phyloP scores from a whole-genome alignment of 2,888 invertebrate genomes.

The Busseola fusca region DNA sequence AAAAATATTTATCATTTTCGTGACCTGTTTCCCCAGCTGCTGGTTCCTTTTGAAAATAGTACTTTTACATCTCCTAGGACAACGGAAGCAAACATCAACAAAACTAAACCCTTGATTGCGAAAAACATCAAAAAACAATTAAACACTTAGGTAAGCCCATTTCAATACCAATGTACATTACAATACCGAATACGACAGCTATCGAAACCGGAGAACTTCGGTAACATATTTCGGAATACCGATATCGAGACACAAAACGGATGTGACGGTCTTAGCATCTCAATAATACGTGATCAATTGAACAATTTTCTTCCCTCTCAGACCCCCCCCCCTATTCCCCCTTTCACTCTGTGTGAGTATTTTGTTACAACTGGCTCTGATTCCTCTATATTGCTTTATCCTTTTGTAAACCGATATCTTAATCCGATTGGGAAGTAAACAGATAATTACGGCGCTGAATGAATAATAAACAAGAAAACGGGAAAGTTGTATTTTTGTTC shows the following conservation, averaged over 20 bases:
- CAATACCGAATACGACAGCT: slow-evolving; percentile 37
- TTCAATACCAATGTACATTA: slow-evolving; percentile 14
- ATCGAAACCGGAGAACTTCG: slow-evolving; percentile 43
- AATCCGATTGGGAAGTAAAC: slow-evolving; percentile 51
- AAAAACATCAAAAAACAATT: background rate
- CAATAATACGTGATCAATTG: slow-evolving; percentile 76
- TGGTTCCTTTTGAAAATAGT: background rate
- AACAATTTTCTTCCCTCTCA: slow-evolving; percentile 69
- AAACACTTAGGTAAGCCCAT: background rate
- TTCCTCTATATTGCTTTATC: slow-evolving; percentile 47
- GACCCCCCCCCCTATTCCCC: slow-evolving; percentile 16
- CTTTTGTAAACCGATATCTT: slow-evolving; percentile 47
- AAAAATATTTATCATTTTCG: background rate
- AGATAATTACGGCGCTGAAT: slow-evolving; percentile 39
- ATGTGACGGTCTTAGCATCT: slow-evolving; percentile 56
- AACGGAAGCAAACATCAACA: slow-evolving; percentile 13
- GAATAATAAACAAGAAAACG: slow-evolving; percentile 30
- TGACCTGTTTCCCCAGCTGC: no score
- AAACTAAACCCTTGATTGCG: no score
- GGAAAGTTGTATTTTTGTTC: slow-evolving; percentile 16
- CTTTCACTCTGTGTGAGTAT: slow-evolving; percentile 32
- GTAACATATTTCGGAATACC: slow-evolving; percentile 40
- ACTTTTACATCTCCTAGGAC: background rate
- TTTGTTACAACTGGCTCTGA: slow-evolving; percentile 35
- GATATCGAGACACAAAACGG: slow-evolving; percentile 36